Base-by-base conservation (phyloP, 2,113 vertebrate genomes). In the Butorides virescens region DNA sequence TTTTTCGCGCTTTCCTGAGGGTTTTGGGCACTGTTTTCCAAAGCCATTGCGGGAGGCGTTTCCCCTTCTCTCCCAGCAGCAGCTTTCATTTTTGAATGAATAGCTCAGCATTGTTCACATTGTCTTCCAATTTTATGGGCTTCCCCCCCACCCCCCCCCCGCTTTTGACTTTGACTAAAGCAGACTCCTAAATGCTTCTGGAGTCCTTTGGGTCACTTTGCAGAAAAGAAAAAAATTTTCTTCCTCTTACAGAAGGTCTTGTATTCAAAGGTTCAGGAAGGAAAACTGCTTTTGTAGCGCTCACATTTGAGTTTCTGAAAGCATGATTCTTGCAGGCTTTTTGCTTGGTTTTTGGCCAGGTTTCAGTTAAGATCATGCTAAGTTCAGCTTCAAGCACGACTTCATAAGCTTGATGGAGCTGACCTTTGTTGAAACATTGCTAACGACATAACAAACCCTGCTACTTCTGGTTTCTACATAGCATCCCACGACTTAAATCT, bases 61-160 rank as follows among this genome's bases (percentile, higher is more conserved):
- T 92, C 77, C 79, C 71, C 63, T 75, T 89, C 39, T 65, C 36
- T 91, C 70, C 56, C 39, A 80, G 84, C 73, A 91, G 52, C 74
- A 72, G 59, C 68, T 82, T 96, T 94, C 78, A 86, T 91, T 82
- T 95, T 73, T 77, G 50, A 90, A 91, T 95, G 50, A 96, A 95
- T 86, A 84, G 80, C 58, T 92, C 56, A 72, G 71, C 56, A 67
- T 91, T 96, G 89, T 91, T 97, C 88, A 42, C 83, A 86, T 83
- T 95, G 70, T 88, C 30, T 88, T 84, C 47, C 56, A 84, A 11
- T 77, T 37, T 78, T 86, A 65, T 66, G n/a, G 18, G 29, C 22
- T 50, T 5, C 20, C 14, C 47, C 47, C 47, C 47, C 3, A 3
- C 8, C 2, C 53, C 14, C 11, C 36, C 25, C 47, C 13, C 10